A percentile compares a stretch with the other conserved stretches of the same genome.
These are phyloP conservation scores for Narcine bancroftii DNA, from an alignment of 2,113 vertebrate species.

Conservation along the genomic window DNA sequence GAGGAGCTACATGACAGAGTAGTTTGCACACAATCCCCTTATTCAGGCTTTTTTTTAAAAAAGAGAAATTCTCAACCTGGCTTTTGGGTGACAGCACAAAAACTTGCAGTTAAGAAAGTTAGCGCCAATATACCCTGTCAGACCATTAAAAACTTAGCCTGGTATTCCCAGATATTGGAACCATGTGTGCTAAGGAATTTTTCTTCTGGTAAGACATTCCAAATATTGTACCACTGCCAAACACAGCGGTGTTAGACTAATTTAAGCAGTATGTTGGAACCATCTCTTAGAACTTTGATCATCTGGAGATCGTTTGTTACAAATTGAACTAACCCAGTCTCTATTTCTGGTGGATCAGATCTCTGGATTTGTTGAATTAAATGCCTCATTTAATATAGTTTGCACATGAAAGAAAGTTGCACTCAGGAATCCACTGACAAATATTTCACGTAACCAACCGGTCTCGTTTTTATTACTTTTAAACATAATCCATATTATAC, in stretches of 20 bases:
- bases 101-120: slow-evolving; percentile 87
- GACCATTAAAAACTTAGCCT: slow-evolving; percentile 96
- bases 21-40: slow-evolving; percentile 71
- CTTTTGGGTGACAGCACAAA: slow-evolving; percentile 90
- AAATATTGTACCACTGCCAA: slow-evolving; percentile 97
- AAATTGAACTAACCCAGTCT: slow-evolving; percentile 99
- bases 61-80: slow-evolving; percentile 69
- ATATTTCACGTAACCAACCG: slow-evolving; percentile 95
- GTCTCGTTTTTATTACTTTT: slow-evolving; percentile 94
- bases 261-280: slow-evolving; percentile 99
- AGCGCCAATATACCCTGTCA: slow-evolving; percentile 90
- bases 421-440: slow-evolving; percentile 81
- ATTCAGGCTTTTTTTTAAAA: slow-evolving; percentile 76
- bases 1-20: slow-evolving; percentile 67
- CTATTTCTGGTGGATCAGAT: slow-evolving; percentile 95
- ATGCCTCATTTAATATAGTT: slow-evolving; percentile 96
- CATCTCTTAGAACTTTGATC: slow-evolving; percentile 93
- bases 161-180: slow-evolving; percentile 93
- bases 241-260: slow-evolving; percentile 99
- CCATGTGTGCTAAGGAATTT: slow-evolving; percentile 97
- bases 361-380: slow-evolving; percentile 99
- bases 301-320: slow-evolving; percentile 98
- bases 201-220: slow-evolving; percentile 98
- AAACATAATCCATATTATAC: slow-evolving; percentile 84
- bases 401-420: slow-evolving; percentile 89